phyloP scores from a whole-genome alignment of 1,140 invertebrate genomes.

The Anadara kagoshimensis region DNA sequence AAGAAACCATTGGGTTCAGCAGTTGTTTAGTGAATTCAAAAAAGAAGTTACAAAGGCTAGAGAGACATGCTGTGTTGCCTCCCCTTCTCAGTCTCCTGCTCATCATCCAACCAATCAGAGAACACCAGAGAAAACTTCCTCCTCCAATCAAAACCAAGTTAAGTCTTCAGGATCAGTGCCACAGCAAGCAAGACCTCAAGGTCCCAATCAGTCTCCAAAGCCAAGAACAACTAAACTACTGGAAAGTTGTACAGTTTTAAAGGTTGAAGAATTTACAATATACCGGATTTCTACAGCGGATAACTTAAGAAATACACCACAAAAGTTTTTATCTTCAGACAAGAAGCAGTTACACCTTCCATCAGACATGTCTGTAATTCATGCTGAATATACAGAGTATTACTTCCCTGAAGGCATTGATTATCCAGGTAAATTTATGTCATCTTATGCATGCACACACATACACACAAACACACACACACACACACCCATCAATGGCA shows the following conservation, averaged over 20 bases:
- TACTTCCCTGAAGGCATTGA: slow-evolving; percentile 95
- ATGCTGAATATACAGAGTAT: slow-evolving; percentile 97
- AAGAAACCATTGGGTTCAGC: slow-evolving; percentile 73
- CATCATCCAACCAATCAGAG: slow-evolving; percentile 41
- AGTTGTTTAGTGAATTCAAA: slow-evolving; percentile 70
- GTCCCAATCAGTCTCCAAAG: slow-evolving; percentile 12
- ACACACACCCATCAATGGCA: too few relatives aligned
- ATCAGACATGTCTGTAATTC: slow-evolving; percentile 90
- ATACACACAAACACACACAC: too few relatives aligned
- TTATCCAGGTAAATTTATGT: slow-evolving; percentile 94
- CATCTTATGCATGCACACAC: slow-evolving; percentile 78
- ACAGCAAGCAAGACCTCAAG: slow-evolving; percentile 19
- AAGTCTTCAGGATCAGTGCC: slow-evolving; percentile 8
- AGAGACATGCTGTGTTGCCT: slow-evolving; percentile 44
- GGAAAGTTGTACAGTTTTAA: slow-evolving; percentile 91
- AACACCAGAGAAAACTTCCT: slow-evolving; percentile 22
- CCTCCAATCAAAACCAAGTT: slow-evolving; percentile 20
- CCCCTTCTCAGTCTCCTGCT: slow-evolving; percentile 49
- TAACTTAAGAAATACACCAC: slow-evolving; percentile 79
- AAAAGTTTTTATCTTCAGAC: slow-evolving; percentile 91
- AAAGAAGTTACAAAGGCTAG: slow-evolving; percentile 59
- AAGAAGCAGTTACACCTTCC: slow-evolving; percentile 88
- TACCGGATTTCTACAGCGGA: slow-evolving; percentile 75
- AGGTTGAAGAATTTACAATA: slow-evolving; percentile 84
- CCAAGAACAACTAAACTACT: slow-evolving; percentile 83